Base-by-base conservation (phyloP, 2,113 vertebrate species). In the Cyanoderma ruficeps region DNA sequence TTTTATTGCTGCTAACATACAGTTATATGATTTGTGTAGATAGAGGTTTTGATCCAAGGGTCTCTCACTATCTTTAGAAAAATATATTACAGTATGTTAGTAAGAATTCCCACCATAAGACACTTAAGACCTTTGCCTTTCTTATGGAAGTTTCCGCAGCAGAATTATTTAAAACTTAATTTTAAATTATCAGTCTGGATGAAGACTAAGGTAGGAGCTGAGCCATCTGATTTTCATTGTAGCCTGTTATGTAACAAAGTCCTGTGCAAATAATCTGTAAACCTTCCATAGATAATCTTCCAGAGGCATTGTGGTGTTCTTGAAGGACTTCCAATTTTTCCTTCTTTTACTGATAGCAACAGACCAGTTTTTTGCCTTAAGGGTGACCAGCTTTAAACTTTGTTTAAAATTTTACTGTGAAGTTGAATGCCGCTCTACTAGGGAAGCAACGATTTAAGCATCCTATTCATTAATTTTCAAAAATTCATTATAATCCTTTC, bases 81-180 rank as follows among this genome's bases (percentile, higher is more conserved):
- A 90, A 55, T 15, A 11, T 20, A 25, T 20, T 22, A 22, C 42
- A 59, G 24, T 85, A 84, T 68, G 53, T 89, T 55, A 28, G 71
- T 87, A 95, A 91, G 69, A 63, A 72, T 89, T 94, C 76, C 50
- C 52, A 42, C 78, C 82, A 68, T 60, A 87, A 87, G 91, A 91
- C 76, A 50, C 7, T 7, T 74, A 86, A 76, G 77, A 94, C 65
- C 83, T 91, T 63, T 94, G 78, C 49, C 52, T 72, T 42, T 69
- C 47, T 93, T 91, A 76, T 41, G 75, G 87, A 97, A 71, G 33
- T 76, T 92, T 75, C 57, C 61, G 25, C 9, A 49, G 52, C 9
- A 78, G 52, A 78, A 52, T 56, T 67, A 23, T 74, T 90, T 81
- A 63, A 60, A 94, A 78, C 21, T 65, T 88, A 69, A 21, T 68